Conservation (phyloP, 2,797 vertebrate species). For the Leuciscus waleckii region DNA sequence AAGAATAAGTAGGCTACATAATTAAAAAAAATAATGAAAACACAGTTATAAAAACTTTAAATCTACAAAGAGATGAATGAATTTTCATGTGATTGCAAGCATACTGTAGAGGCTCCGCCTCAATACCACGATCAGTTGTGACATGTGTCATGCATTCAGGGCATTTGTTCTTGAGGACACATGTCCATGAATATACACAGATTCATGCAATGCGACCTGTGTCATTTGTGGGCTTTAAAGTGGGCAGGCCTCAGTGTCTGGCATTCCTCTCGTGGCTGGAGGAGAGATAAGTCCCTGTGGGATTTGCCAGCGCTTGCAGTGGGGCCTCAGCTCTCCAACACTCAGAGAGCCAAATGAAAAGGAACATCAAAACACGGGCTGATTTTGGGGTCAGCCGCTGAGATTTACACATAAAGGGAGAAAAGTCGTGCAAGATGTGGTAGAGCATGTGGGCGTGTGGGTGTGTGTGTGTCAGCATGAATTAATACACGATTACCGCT, state of each 20-base stretch:
- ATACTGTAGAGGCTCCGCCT: neutral
- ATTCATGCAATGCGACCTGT: constrained; percentile 45
- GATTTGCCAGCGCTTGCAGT: constrained; percentile 69
- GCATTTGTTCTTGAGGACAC: constrained; percentile 10
- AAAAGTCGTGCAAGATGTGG: constrained; percentile 38
- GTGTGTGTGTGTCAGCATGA: constrained; percentile 42
- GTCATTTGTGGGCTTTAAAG: constrained; percentile 55
- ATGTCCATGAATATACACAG: constrained; percentile 49
- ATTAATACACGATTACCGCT: constrained; percentile 45
- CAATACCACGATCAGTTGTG: neutral
- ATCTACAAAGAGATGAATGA: neutral
- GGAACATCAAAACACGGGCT: constrained; percentile 20
- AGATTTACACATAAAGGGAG: constrained; percentile 49
- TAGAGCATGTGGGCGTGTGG: constrained; percentile 28
- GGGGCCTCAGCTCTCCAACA: constrained; percentile 20
- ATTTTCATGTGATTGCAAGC: neutral
- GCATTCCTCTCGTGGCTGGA: constrained; percentile 72
- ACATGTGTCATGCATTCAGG: constrained; percentile 32
- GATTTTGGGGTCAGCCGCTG: constrained; percentile 25
- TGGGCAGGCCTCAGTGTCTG: constrained; percentile 47
- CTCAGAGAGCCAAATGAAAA: constrained; percentile 42
- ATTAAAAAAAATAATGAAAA: neutral
- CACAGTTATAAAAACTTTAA: neutral
- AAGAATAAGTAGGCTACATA: neutral
- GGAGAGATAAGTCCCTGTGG: constrained; percentile 71